phyloP scores from a whole-genome alignment of 2,888 invertebrate genomes.

The Adelognathus sp. region DNA sequence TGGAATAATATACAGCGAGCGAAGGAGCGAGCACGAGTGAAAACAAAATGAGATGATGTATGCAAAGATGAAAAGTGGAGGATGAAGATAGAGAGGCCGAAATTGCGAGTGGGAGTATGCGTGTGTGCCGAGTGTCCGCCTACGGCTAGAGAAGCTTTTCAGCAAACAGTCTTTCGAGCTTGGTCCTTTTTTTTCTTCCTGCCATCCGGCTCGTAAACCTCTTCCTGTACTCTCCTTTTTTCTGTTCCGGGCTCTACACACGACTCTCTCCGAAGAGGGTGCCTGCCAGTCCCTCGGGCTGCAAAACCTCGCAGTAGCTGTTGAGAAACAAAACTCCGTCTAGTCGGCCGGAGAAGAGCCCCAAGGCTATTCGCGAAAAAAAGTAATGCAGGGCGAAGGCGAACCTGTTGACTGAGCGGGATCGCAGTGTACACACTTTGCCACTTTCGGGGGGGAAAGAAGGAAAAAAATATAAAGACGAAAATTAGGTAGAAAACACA shows the following conservation, averaged over 20 bases:
- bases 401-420: conserved; percentile 49
- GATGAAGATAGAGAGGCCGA: background rate
- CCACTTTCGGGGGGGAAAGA: background rate
- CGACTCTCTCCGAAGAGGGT: background rate
- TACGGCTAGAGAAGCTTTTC: conserved; percentile 33
- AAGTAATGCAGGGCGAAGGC: conserved; percentile 36
- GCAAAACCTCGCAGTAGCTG: background rate
- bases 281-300: conserved; percentile 1
- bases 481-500: conserved; percentile 14
- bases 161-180: conserved; percentile 31
- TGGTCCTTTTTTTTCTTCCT: background rate
- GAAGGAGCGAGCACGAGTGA: background rate
- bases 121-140: conserved; percentile 1
- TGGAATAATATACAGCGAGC: conserved; percentile 1
- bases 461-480: background rate
- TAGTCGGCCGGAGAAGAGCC: background rate
- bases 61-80: background rate
- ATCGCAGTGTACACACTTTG: background rate
- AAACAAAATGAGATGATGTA: background rate
- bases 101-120: background rate
- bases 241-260: conserved; percentile 26
- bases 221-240: background rate
- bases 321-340: background rate
- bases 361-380: conserved; percentile 35
- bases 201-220: background rate